Percentiles rank a stretch among this genome's conserved stretches.
Conservation (phyloP, 2,113 vertebrate genomes). For the Camelus dromedarius region DNA sequence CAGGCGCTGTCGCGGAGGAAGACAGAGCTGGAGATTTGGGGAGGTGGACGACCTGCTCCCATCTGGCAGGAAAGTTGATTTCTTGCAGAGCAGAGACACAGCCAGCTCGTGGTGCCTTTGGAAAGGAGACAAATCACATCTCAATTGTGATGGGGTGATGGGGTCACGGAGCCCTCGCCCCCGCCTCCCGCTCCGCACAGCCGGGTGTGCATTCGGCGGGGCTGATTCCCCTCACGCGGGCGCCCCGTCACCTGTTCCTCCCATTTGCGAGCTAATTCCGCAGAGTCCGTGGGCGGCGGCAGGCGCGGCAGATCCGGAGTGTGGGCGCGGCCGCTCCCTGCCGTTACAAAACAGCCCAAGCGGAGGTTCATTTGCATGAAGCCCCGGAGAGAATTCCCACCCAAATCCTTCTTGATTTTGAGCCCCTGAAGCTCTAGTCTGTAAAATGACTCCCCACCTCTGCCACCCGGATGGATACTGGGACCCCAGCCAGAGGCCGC, state of each 20-base stretch:
- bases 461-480: background rate
- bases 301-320: constrained; percentile 55
- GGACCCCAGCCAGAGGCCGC: background rate
- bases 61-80: constrained; percentile 39
- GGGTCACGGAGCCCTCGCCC: background rate
- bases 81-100: background rate
- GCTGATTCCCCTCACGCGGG: background rate
- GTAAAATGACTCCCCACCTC: background rate
- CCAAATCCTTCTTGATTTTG: constrained; percentile 66
- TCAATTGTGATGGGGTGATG: constrained; percentile 1
- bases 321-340: constrained; percentile 66
- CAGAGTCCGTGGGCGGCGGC: constrained; percentile 78
- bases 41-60: constrained; percentile 57
- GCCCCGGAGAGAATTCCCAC: constrained; percentile 67
- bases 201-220: constrained; percentile 15
- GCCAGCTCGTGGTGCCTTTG: background rate
- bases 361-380: constrained; percentile 82
- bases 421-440: background rate
- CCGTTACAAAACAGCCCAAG: constrained; percentile 84
- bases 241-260: constrained; percentile 83
- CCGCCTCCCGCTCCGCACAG: background rate
- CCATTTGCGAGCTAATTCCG: constrained; percentile 59
- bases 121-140: constrained; percentile 45
- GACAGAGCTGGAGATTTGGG: background rate
- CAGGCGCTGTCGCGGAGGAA: background rate